Base-by-base conservation (phyloP, 2,797 vertebrate species). In the Ctenochaetus hawaiiensis region DNA sequence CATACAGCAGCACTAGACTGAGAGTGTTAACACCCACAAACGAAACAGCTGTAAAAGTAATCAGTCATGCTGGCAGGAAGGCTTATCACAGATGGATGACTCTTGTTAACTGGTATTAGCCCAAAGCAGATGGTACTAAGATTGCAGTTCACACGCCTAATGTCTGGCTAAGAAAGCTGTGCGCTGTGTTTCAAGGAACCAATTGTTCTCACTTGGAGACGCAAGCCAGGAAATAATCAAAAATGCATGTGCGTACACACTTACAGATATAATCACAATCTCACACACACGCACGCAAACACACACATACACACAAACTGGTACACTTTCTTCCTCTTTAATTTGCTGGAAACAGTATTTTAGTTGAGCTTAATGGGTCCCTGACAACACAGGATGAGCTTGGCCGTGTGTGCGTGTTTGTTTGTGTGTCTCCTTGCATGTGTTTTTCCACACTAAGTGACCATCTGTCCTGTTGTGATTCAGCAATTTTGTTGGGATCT, bases 51-150 rank as follows among this genome's bases (percentile, higher is more conserved):
- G 47, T 60, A 73, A 75, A 56, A 41, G 63, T 52, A 39, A 77
- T 72, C 70, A 57, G 68, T 43, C 72, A 51, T 10, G 43, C 23
- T 43, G 60, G 41, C 77, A 69, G 62, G 0, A 0, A 23, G 8
- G 48, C 54, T 48, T 18, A 62, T 14, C 23, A 41, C n/a, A 44
- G 10, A 71, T 13, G 6, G 34, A 67, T 22, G 61, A 51, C 22
- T 76, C 30, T 26, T 69, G 49, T 64, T 81, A 66, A 61, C 45
- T 22, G 63, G 12, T 20, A 39, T 75, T 72, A 65, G 70, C 45
- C 51, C 41, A 48, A 16, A 69, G 70, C 82, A 89, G 84, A 88
- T 87, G 80, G 80, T n/a, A 64, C 48, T 2, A n/a, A 6, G 11
- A 61, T 14, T 63, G 47, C 18, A 58, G 52, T 58, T 52, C 76